Percentiles rank a stretch among this genome's conserved stretches.
These are phyloP conservation scores for Anhinga anhinga DNA, from an alignment of 2,113 vertebrate genomes.

Conservation along the genomic window DNA sequence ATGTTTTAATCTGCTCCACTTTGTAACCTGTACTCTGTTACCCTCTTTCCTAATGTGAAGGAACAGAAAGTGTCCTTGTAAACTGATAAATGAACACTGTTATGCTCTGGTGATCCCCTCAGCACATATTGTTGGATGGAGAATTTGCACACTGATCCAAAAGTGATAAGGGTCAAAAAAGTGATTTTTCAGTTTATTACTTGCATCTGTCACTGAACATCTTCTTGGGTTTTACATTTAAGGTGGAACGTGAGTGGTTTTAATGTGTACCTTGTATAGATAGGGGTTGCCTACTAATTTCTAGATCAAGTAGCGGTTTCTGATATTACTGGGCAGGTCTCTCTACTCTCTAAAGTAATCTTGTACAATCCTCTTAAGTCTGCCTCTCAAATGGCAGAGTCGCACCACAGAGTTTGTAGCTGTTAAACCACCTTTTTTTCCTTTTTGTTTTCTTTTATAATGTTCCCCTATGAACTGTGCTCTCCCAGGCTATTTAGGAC, in stretches of 20 bases:
- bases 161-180: background rate
- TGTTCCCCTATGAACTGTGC: background rate
- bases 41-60: background rate
- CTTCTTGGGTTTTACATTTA: background rate
- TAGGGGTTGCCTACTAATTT: background rate
- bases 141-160: background rate
- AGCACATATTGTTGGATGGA: background rate
- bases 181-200: background rate
- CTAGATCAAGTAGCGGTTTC: background rate
- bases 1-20: background rate
- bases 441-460: background rate
- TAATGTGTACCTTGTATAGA: background rate
- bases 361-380: background rate
- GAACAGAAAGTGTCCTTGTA: background rate
- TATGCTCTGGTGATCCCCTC: background rate
- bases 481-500: background rate
- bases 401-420: background rate
- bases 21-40: background rate
- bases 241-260: background rate
- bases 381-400: background rate
- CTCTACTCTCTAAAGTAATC: background rate
- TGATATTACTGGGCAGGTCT: background rate
- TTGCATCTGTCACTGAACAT: background rate
- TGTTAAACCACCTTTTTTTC: background rate
- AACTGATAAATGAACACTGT: background rate